Evolutionary conservation across 2,888 invertebrate genomes (phyloP).

Genomic region (Alcis repandata): DNA sequence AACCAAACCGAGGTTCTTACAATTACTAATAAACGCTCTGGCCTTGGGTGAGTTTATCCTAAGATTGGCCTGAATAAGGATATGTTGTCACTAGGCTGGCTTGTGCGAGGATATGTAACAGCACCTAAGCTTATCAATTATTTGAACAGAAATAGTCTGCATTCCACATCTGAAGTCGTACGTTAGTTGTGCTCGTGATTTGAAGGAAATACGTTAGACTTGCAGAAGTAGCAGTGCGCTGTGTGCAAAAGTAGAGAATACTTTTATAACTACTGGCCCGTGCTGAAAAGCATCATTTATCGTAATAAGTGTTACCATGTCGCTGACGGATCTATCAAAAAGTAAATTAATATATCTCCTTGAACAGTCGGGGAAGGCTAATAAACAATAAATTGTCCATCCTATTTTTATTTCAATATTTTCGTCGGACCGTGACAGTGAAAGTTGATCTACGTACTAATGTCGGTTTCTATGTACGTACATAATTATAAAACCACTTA

Average conservation of each 20-base stretch:
- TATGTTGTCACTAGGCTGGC: slow-evolving; percentile 24
- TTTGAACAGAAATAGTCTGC: slow-evolving; percentile 13
- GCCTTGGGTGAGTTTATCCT: slow-evolving; percentile 21
- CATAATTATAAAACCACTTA: background rate
- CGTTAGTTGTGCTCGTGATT: slow-evolving; percentile 11
- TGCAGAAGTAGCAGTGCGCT: background rate
- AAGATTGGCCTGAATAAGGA: slow-evolving; percentile 25
- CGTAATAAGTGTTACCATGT: slow-evolving; percentile 1
- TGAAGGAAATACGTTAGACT: background rate
- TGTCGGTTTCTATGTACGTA: too few species aligned
- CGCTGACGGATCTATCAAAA: background rate
- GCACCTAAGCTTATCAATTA: slow-evolving; percentile 10
- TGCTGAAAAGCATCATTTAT: background rate
- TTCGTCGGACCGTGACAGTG: too few species aligned
- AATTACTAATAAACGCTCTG: slow-evolving; percentile 12
- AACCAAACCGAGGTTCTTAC: slow-evolving; percentile 4
- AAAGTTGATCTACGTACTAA: too few species aligned
- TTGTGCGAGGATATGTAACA: background rate
- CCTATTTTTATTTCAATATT: too few species aligned
- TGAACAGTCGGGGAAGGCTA: too few species aligned
- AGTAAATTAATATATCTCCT: too few species aligned
- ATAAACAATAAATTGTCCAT: too few species aligned
- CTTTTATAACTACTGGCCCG: background rate
- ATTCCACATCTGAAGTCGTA: slow-evolving; percentile 8
- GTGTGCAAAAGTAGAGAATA: background rate